Base-by-base conservation (phyloP, 2,797 vertebrate genomes). In the Crocidura indochinensis region DNA sequence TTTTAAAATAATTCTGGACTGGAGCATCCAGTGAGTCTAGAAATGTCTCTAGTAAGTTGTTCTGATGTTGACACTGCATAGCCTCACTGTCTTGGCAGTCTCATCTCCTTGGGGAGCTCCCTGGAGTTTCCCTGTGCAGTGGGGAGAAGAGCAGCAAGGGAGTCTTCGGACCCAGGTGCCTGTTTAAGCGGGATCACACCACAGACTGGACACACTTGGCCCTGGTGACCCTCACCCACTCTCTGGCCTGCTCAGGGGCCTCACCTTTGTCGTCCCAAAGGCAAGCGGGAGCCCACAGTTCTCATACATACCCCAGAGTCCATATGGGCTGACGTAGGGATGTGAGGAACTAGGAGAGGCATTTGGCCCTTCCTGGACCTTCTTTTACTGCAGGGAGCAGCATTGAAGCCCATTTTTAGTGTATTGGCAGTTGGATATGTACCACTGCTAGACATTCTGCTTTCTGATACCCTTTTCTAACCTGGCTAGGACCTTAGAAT, bases 391-490 rank as follows among this genome's bases (percentile, higher is more conserved):
- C 38, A 38, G 38, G 38, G 38, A 38, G 38, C 38, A 38, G 38
- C 38, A 38, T 38, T 38, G 38, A 38, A 38, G 2, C 38, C 38
- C 38, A 38, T 38, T 38, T 38, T 38, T 38, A 38, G 38, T 38
- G 38, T 38, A 38, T 38, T 38, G 38, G 38, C 38, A 38, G 38
- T 38, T 38, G 38, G 38, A 38, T 38, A 38, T 78, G 38, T 94
- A 75, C 69, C 31, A 72, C 79, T 38, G 69, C 79, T 92, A 76
- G 71, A 91, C 71, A 65, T 83, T 27, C 24, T 78, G 19, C 90
- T 81, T 85, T 94, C 68, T 90, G 64, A 92, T 82, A 19, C 77
- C 62, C 92, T 89, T 86, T 87, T 62, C 94, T 84, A 79, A 87
- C 89, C 56, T 93, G 84, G 24, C 67, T 93, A 86, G 31, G 72